These are phyloP conservation scores for Amblyopsis rosae DNA, from an alignment of 2,113 vertebrate species.

Conservation along the genomic window DNA sequence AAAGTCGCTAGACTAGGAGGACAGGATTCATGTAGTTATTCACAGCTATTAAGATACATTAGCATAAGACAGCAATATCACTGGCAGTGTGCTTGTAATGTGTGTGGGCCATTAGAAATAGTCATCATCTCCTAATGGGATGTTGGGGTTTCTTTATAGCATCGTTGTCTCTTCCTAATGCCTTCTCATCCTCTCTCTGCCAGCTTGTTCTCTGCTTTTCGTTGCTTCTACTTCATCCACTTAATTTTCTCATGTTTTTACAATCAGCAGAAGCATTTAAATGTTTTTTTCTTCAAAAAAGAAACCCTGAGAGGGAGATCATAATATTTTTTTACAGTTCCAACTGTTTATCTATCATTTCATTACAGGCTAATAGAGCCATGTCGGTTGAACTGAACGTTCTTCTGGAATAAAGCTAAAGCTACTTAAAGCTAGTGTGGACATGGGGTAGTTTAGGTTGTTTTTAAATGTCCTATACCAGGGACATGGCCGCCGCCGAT, in stretches of 20 bases:
- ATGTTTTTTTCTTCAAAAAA: too few species aligned
- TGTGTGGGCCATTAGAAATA: constrained; percentile 2
- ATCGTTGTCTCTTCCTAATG: not conserved
- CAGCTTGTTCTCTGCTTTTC: not conserved
- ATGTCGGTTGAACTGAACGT: too few species aligned
- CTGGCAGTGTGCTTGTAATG: not conserved
- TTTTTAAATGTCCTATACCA: too few species aligned
- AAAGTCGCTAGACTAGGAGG: not conserved
- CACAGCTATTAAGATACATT: constrained; percentile 10
- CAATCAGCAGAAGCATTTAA: not conserved
- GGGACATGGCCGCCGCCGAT: too few species aligned
- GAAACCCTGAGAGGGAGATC: too few species aligned
- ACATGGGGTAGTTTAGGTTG: too few species aligned
- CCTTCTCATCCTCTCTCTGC: not conserved
- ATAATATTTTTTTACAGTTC: too few species aligned
- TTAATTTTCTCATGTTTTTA: not conserved
- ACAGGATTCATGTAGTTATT: not conserved
- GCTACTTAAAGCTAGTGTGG: too few species aligned
- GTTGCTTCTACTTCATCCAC: not conserved
- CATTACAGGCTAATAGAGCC: too few species aligned
- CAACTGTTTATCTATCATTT: too few species aligned
- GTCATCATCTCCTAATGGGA: constrained; percentile 8
- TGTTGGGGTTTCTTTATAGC: not conserved
- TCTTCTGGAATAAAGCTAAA: too few species aligned
- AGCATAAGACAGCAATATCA: not conserved